Base-by-base conservation (phyloP, 1,140 invertebrate genomes). In the Papilio aristodemus region DNA sequence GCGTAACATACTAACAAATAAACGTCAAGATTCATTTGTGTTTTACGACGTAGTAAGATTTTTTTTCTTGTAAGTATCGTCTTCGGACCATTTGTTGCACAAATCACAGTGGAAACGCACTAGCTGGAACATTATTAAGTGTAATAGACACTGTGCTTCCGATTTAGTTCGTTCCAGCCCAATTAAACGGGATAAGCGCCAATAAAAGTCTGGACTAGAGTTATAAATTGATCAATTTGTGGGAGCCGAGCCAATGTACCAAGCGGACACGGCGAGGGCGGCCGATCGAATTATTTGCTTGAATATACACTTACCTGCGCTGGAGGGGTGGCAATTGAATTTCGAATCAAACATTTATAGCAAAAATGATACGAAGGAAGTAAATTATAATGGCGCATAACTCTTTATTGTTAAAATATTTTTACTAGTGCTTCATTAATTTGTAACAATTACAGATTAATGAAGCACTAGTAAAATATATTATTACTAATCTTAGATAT, bases 211-310 rank as follows among this genome's bases (percentile, higher is more conserved):
- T 57, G 66, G 73, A 67, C 70, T 60, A 67, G 77, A 76, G 82
- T 84, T 86, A 84, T 84, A 86, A 83, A 84, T 86, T 81, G 81
- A 83, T 81, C 80, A 81, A 81, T 81, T 84, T 81, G 80, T 74
- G 75, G 75, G 75, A 71, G 60, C 71, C 25, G 41, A 50, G 66
- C 71, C 78, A 81, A 66, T 50, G 41, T 50, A 66, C 41, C 38
- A 38, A 14, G 22, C 11, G 39, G 19, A 25, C 39, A 17, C 38
- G 6, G 19, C 37, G 25, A 0, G 36, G 59, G 14, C 36, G 36
- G 59, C 14, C 27, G 59, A 66, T 66, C 63, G 41, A 66, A 66
- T 46, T 66, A 46, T 66, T 66, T 66, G 41, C 63, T 66, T 66
- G 63, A 50, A 46, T 66, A 66, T 62, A 66, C 63, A 66, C 63